phyloP scores from a whole-genome alignment of 2,113 vertebrate species.

The Tyto alba region DNA sequence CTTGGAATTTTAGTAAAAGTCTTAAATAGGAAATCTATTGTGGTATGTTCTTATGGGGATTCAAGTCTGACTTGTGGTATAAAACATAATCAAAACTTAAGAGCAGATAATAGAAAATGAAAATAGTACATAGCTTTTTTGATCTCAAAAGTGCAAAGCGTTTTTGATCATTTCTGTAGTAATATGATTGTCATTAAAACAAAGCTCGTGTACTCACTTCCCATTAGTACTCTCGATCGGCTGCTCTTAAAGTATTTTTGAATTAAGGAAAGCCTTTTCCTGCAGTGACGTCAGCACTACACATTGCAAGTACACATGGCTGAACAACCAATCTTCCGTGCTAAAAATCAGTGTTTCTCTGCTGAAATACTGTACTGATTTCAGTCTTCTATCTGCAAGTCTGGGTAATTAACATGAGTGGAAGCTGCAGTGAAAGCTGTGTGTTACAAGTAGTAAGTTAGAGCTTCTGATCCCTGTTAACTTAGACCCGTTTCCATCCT shows the following conservation, averaged over 20 bases:
- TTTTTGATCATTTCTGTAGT: neutral
- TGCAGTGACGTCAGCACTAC: neutral
- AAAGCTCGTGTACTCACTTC: neutral
- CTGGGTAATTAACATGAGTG: accelerated
- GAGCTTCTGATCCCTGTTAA: neutral
- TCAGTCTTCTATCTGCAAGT: neutral
- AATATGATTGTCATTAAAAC: neutral
- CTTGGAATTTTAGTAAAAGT: neutral
- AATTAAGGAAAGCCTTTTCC: neutral
- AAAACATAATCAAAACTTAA: neutral
- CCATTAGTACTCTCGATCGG: accelerated
- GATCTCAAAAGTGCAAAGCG: neutral
- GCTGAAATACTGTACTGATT: neutral
- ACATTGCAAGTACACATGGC: neutral
- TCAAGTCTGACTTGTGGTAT: neutral
- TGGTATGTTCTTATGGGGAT: neutral
- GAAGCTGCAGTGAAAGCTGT: neutral
- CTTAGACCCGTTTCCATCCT: neutral
- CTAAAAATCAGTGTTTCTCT: neutral
- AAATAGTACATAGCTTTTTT: neutral
- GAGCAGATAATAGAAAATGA: neutral
- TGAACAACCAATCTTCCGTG: neutral
- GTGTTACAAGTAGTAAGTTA: neutral
- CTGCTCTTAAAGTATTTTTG: neutral
- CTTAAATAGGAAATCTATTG: neutral